Conservation (phyloP, 2,797 vertebrate species). For the Margarornis squamiger region DNA sequence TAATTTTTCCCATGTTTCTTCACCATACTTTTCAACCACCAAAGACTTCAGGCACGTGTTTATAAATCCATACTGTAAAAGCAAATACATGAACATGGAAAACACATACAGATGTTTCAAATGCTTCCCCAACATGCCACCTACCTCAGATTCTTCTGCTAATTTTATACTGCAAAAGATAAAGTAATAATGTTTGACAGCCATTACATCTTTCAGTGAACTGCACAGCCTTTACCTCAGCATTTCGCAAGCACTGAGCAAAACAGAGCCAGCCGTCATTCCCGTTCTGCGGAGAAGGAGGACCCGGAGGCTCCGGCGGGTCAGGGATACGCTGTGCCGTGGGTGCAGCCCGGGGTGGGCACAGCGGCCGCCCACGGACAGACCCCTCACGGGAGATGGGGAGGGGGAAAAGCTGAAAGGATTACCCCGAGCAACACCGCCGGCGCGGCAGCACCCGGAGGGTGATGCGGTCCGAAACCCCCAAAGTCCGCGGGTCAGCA, state of each 20-base stretch:
- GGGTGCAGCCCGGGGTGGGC: not conserved
- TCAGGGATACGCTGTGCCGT: accelerated
- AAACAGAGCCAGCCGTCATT: accelerated
- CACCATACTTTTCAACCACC: constrained; percentile 79
- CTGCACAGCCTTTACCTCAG: not conserved
- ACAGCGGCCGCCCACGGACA: not conserved
- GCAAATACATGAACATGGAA: not conserved
- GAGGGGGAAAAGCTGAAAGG: accelerated
- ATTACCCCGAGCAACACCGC: accelerated
- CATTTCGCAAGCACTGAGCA: accelerated
- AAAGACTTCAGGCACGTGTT: constrained; percentile 80
- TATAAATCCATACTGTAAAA: constrained; percentile 80
- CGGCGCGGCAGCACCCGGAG: accelerated
- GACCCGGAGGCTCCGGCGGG: not conserved
- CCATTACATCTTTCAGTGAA: accelerated
- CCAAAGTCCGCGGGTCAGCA: not conserved
- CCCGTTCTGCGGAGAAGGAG: accelerated
- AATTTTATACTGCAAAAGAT: not conserved
- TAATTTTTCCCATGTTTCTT: constrained; percentile 79
- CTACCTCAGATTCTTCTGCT: not conserved
- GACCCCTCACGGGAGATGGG: accelerated
- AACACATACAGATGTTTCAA: not conserved
- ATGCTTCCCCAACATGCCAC: not conserved
- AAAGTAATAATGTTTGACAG: not conserved
- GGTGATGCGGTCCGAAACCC: accelerated